Evolutionary conservation across 1,140 invertebrate genomes (phyloP).

Genomic region (Brachionus rotundiformis): DNA sequence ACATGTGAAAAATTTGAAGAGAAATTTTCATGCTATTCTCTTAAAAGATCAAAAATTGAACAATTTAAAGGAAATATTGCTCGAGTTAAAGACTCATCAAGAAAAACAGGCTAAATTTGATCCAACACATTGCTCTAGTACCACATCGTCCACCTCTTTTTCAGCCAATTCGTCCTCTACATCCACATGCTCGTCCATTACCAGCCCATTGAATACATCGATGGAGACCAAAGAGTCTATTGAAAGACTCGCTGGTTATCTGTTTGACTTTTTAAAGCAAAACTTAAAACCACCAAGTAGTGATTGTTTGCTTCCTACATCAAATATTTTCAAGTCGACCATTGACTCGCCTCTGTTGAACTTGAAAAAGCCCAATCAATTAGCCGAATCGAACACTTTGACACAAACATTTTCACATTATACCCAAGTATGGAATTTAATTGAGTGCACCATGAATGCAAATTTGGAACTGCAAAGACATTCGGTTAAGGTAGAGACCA

Average conservation of each 20-base stretch:
- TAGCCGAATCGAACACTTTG: slow-evolving; percentile 32
- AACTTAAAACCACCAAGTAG: background rate
- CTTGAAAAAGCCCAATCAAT: slow-evolving; percentile 41
- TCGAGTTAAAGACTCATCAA: slow-evolving; percentile 31
- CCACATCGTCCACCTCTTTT: slow-evolving; percentile 13
- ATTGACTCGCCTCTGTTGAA: slow-evolving; percentile 20
- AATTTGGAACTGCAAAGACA: slow-evolving; percentile 38
- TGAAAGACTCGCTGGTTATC: background rate
- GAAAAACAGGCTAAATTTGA: slow-evolving; percentile 15
- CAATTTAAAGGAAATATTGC: slow-evolving; percentile 46
- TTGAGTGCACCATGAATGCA: slow-evolving; percentile 36
- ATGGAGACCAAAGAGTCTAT: slow-evolving; percentile 35
- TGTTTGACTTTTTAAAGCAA: slow-evolving; percentile 42
- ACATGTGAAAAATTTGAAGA: slow-evolving; percentile 41
- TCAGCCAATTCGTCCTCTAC: slow-evolving; percentile 21
- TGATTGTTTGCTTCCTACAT: background rate
- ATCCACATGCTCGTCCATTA: slow-evolving; percentile 19
- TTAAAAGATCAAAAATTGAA: slow-evolving; percentile 43
- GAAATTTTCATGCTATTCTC: slow-evolving; percentile 41
- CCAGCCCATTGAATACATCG: background rate
- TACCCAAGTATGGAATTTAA: slow-evolving; percentile 51
- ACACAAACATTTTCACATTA: slow-evolving; percentile 49
- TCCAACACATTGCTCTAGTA: background rate
- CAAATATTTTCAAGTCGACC: slow-evolving; percentile 40
- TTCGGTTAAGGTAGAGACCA: background rate